Conservation (phyloP, 2,888 invertebrate genomes). For the Acanthoscelides obtectus region DNA sequence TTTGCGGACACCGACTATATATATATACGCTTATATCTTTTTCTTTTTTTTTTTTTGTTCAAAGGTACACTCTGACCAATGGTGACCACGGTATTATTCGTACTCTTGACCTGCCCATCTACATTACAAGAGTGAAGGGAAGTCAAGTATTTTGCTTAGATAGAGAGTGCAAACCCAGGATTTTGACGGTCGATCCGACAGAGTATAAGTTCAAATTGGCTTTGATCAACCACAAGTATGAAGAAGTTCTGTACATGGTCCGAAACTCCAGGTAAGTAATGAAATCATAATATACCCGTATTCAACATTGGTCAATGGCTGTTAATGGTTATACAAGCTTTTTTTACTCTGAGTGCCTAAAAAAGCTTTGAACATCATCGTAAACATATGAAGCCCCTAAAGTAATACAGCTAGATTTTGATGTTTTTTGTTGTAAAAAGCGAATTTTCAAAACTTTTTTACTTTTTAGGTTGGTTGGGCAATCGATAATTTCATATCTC, state of each 20-base stretch:
- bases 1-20: too few relatives aligned
- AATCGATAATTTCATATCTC: conserved; percentile 97
- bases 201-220: conserved; percentile 98
- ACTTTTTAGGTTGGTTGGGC: conserved; percentile 70
- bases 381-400: too few relatives aligned
- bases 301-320: too few relatives aligned
- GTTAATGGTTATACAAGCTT: too few relatives aligned
- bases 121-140: conserved; percentile 88
- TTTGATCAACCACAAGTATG: conserved; percentile 91
- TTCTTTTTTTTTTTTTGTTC: not conserved
- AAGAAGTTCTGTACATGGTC: conserved; percentile 92
- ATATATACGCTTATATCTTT: too few relatives aligned
- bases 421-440: too few relatives aligned
- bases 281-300: too few relatives aligned
- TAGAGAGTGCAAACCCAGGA: conserved; percentile 84
- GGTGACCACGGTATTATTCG: conserved; percentile 98
- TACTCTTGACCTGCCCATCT: conserved; percentile 95
- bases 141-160: conserved; percentile 91
- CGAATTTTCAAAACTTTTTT: too few relatives aligned
- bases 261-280: conserved; percentile 69
- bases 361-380: too few relatives aligned
- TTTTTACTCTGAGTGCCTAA: too few relatives aligned
- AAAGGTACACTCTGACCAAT: conserved; percentile 80
- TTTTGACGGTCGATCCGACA: conserved; percentile 92
- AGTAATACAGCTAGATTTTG: too few relatives aligned